Conservation (phyloP, 2,888 invertebrate genomes). For the Zaprionus lineosus region DNA sequence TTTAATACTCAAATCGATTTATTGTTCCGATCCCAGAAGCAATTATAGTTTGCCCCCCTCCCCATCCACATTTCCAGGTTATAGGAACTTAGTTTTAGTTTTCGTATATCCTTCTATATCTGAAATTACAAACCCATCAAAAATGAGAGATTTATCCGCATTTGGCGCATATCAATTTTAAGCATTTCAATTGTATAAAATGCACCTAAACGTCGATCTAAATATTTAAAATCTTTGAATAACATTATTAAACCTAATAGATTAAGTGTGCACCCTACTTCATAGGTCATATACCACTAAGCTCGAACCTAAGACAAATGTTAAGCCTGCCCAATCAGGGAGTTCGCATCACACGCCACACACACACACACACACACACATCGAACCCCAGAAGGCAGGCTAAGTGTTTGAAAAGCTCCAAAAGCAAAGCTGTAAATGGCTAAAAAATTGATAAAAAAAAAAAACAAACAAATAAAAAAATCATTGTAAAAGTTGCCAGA, state of each 20-base stretch:
- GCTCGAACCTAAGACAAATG: constrained; percentile 41
- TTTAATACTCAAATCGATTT: constrained; percentile 16
- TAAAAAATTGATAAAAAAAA: neutral
- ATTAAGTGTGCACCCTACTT: constrained; percentile 30
- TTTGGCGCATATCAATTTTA: constrained; percentile 59
- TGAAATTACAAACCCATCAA: constrained; percentile 2
- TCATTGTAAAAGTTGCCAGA: too few relatives aligned
- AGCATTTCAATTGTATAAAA: constrained; percentile 68
- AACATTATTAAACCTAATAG: constrained; percentile 30
- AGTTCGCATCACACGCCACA: neutral
- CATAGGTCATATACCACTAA: constrained; percentile 16
- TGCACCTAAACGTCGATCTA: constrained; percentile 41
- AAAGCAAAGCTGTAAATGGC: constrained; percentile 28
- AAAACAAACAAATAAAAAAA: neutral
- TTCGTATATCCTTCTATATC: neutral
- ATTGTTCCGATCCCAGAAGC: neutral
- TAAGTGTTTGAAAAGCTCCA: neutral
- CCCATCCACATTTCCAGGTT: too few relatives aligned
- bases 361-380: neutral
- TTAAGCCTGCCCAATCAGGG: constrained; percentile 35
- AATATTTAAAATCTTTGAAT: constrained; percentile 20
- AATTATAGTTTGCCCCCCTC: constrained; percentile 24
- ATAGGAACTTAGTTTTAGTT: neutral
- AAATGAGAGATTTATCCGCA: constrained; percentile 21
- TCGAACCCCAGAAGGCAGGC: too few relatives aligned